Conservation (phyloP, 2,888 invertebrate species). For the Macrophya annulata region DNA sequence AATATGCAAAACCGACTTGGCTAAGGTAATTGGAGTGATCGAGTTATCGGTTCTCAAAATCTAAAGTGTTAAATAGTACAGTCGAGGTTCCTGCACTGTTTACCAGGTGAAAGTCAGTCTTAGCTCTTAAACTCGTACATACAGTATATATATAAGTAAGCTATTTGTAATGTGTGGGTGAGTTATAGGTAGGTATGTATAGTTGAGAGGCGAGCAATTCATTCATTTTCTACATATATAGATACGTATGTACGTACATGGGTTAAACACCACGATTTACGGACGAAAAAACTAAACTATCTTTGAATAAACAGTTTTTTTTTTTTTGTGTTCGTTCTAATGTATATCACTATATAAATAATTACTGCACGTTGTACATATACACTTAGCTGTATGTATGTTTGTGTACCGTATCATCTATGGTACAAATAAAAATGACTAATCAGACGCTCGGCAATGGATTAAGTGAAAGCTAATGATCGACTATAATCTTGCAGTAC, state of each 20-base stretch:
- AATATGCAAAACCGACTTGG: slow-evolving; percentile 30
- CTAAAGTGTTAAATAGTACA: slow-evolving; percentile 29
- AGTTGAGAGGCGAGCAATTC: slow-evolving; percentile 2
- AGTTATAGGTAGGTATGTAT: not conserved
- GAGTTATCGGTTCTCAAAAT: slow-evolving; percentile 40
- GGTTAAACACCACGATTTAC: not conserved
- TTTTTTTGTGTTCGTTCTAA: too few species aligned
- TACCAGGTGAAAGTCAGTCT: slow-evolving; percentile 42
- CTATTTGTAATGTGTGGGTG: not conserved
- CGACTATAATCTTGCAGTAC: not conserved
- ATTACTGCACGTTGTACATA: too few species aligned
- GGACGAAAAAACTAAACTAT: not conserved
- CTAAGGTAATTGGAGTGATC: slow-evolving; percentile 29
- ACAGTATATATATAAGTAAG: not conserved
- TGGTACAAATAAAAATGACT: not conserved
- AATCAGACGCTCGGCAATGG: not conserved
- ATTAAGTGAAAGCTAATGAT: slow-evolving; percentile 1
- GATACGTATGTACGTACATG: not conserved
- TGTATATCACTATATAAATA: not conserved
- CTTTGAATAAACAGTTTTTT: not conserved
- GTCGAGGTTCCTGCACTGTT: slow-evolving; percentile 32
- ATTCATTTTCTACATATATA: slow-evolving; percentile 21
- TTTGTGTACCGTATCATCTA: not conserved
- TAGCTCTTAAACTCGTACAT: not conserved
- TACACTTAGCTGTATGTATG: too few species aligned